These are phyloP conservation scores for Agrotis puta DNA, from an alignment of 2,888 invertebrate genomes.

Conservation along the genomic window DNA sequence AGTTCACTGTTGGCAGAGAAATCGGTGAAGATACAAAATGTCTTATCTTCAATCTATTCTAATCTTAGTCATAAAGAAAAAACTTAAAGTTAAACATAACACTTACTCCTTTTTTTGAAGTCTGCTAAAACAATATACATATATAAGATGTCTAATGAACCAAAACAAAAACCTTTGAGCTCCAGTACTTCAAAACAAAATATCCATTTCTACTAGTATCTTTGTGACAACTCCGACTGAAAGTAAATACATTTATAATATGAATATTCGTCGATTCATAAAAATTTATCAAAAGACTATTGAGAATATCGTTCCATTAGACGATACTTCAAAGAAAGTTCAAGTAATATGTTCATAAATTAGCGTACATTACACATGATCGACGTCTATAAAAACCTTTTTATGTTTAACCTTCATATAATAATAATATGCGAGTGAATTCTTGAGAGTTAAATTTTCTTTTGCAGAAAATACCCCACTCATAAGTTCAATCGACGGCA, in stretches of 20 bases:
- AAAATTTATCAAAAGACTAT: slow-evolving; percentile 3
- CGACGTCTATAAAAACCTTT: slow-evolving; percentile 27
- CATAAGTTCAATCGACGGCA: too few relatives aligned
- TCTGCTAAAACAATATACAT: too few relatives aligned
- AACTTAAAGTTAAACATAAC: too few relatives aligned
- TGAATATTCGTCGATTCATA: neutral
- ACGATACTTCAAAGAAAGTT: slow-evolving; percentile 32
- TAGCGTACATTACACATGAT: slow-evolving; percentile 45
- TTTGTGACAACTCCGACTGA: slow-evolving; percentile 1
- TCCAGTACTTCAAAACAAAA: neutral
- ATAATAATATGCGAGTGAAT: neutral
- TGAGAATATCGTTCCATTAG: slow-evolving; percentile 22
- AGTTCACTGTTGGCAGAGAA: too few relatives aligned
- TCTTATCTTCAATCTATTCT: too few relatives aligned
- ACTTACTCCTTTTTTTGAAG: too few relatives aligned
- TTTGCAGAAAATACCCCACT: neutral
- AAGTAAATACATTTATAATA: slow-evolving; percentile 1
- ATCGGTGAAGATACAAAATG: too few relatives aligned
- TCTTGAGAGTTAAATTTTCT: neutral
- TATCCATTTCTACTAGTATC: neutral
- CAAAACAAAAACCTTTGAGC: neutral
- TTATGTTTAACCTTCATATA: slow-evolving; percentile 7
- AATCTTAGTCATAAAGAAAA: too few relatives aligned
- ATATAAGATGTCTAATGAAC: neutral
- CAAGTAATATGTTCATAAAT: slow-evolving; percentile 35